Percentiles rank a stretch among this genome's conserved stretches.
These are phyloP conservation scores for Oreocharis arfaki DNA, from an alignment of 2,113 vertebrate genomes.

Conservation along the genomic window DNA sequence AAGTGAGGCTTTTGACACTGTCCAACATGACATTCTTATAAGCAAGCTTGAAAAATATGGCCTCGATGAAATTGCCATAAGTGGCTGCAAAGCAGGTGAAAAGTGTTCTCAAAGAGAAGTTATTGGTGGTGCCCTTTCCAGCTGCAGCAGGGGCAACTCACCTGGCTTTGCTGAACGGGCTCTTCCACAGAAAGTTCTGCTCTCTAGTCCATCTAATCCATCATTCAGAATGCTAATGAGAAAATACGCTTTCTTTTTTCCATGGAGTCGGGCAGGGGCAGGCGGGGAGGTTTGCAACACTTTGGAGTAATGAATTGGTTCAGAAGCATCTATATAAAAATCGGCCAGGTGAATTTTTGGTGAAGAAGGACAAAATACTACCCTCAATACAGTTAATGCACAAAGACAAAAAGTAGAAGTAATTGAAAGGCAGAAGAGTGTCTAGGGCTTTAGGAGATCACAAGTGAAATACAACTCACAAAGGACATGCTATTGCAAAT, in stretches of 20 bases:
- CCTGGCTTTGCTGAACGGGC: rapidly evolving
- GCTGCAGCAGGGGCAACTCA: not conserved
- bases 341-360: not conserved
- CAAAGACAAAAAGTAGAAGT: not conserved
- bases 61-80: not conserved
- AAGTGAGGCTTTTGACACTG: constrained; percentile 53
- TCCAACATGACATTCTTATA: constrained; percentile 51
- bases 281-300: not conserved
- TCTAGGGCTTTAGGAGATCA: not conserved
- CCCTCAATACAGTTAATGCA: not conserved
- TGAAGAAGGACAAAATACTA: not conserved
- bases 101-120: not conserved
- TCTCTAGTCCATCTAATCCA: not conserved
- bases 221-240: not conserved
- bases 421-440: not conserved
- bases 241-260: not conserved
- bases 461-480: constrained; percentile 18
- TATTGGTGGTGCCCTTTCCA: not conserved
- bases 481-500: constrained; percentile 52
- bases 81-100: not conserved
- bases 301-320: not conserved
- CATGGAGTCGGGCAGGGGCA: rapidly evolving
- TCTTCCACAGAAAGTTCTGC: not conserved
- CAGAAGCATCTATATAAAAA: not conserved
- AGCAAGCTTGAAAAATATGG: constrained; percentile 58